These are phyloP conservation scores for Drosophila seguyi DNA, from an alignment of 1,140 invertebrate species.

Conservation along the genomic window DNA sequence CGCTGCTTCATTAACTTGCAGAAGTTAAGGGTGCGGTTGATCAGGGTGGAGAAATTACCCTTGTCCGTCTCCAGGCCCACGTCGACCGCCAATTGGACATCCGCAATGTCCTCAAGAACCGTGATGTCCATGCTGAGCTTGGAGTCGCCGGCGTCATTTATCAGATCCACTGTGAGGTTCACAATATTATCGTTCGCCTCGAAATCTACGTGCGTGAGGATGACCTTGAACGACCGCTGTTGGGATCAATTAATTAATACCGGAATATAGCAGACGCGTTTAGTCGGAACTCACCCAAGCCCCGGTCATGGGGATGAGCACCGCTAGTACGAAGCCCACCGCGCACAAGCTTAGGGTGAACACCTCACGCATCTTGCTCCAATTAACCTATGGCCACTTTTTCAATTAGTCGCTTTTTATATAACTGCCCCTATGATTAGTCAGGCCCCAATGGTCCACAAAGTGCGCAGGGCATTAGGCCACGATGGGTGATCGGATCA, in stretches of 20 bases:
- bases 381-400: conserved; percentile 48
- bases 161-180: conserved; percentile 57
- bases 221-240: conserved; percentile 78
- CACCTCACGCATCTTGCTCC: conserved; percentile 53
- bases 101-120: conserved; percentile 49
- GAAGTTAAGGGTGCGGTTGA: conserved; percentile 56
- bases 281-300: conserved; percentile 55
- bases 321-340: conserved; percentile 24
- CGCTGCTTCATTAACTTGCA: conserved; percentile 74
- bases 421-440: conserved; percentile 39
- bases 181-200: conserved; percentile 59
- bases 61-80: conserved; percentile 55
- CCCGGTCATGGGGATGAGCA: conserved; percentile 23
- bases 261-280: too few relatives aligned
- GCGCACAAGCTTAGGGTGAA: conserved; percentile 10
- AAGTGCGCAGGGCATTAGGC: conserved; percentile 53
- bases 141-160: conserved; percentile 51
- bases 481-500: conserved; percentile 29
- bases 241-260: conserved; percentile 1
- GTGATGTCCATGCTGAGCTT: conserved; percentile 37
- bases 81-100: conserved; percentile 41
- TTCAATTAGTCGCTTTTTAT: conserved; percentile 57
- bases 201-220: conserved; percentile 57
- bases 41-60: conserved; percentile 60
- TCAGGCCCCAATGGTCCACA: conserved; percentile 52